Base-by-base conservation (phyloP, 2,797 vertebrate genomes). In the Oreochromis mossambicus region DNA sequence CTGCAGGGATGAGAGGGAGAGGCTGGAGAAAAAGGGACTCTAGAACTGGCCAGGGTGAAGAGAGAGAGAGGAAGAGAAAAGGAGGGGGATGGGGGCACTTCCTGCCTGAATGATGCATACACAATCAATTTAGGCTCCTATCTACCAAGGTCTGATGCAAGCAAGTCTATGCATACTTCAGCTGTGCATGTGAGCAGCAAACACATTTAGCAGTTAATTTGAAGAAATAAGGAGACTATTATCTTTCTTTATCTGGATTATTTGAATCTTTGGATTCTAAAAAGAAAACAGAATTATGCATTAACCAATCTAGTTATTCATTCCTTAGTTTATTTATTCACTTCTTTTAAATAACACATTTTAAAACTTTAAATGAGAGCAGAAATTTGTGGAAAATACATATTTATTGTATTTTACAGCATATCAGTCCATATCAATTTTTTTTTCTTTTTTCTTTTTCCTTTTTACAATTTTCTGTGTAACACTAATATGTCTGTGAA, bases 1-100 rank as follows among this genome's bases (percentile, higher is more conserved):
- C 95, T 92, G 93, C 87, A 92, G 83, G n/a, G 88, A 92, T 88
- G 89, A 88, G 83, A 54, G 87, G 92, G 86, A 92, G 93, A 90
- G 92, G 85, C 87, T 84, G 88, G 77, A 83, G 41, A 32, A 75
- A 36, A 78, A 87, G 80, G 77, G 89, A 88, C 77, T 86, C 61
- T 84, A 50, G 51, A 63, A 75, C 70, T 46, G 88, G 50, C 83
- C 19, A 4, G 48, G 80, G 80, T 17, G 81, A 36, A 66, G 76
- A 48, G 58, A 63, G 17, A 77, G 77, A 78, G 80, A 81, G 78
- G 70, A 79, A 24, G 77, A 26, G 79, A 46, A 68, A 61, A 79
- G 26, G 89, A 81, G 70, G 70, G 46, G 70, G 70, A 34, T 75
- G 70, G 70, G 68, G 70, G 46, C 81, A 78, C 90, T 89, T 89